phyloP scores from a whole-genome alignment of 2,797 vertebrate species.

The Sebastes flavidus region DNA sequence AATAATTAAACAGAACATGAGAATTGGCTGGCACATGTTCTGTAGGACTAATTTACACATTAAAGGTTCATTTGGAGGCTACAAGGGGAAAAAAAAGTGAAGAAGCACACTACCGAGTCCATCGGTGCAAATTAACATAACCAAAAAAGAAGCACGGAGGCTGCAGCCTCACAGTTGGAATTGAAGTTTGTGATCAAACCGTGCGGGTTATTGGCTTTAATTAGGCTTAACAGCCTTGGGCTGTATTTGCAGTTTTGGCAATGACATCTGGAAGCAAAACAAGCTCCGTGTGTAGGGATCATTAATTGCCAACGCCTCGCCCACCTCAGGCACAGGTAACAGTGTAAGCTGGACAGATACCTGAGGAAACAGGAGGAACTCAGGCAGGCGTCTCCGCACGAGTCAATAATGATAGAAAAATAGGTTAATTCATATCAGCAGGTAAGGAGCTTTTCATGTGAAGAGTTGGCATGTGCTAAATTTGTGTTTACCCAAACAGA shows the following conservation, averaged over 20 bases:
- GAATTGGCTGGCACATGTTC: not conserved
- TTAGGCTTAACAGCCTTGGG: slow-evolving; percentile 48
- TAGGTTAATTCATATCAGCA: not conserved
- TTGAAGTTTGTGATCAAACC: slow-evolving; percentile 57
- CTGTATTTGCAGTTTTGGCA: slow-evolving; percentile 48
- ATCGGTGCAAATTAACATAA: slow-evolving; percentile 44
- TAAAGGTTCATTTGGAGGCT: slow-evolving; percentile 39
- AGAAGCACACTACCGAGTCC: not conserved
- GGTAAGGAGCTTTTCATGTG: not conserved
- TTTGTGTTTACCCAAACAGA: not conserved
- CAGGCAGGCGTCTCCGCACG: not conserved
- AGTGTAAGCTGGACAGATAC: slow-evolving; percentile 11
- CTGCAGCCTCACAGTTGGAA: slow-evolving; percentile 26
- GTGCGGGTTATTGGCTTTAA: slow-evolving; percentile 58
- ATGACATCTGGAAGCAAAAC: slow-evolving; percentile 43
- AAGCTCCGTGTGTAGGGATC: slow-evolving; percentile 21
- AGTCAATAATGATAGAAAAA: not conserved
- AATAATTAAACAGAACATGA: slow-evolving; percentile 3
- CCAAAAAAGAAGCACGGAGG: slow-evolving; percentile 14
- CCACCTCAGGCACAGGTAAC: slow-evolving; percentile 5
- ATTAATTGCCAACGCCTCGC: slow-evolving; percentile 6
- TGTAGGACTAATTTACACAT: slow-evolving; percentile 31
- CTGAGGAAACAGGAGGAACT: not conserved
- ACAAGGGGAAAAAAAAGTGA: not conserved
- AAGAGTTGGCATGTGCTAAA: not conserved